Conservation (phyloP, 1,140 invertebrate genomes). For the Orussus abietinus region DNA sequence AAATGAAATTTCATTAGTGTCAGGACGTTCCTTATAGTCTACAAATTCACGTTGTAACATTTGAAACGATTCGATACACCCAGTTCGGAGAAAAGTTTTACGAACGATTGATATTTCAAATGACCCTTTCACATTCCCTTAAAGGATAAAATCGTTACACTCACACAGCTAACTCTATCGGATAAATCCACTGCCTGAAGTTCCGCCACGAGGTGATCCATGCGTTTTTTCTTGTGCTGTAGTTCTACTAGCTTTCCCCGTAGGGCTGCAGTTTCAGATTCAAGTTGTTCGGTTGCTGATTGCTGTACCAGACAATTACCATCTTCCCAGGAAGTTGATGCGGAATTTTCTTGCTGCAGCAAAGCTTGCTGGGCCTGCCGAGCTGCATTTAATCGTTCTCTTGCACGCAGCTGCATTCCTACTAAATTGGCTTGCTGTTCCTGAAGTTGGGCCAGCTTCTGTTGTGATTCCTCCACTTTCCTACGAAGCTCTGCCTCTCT, state of each 20-base stretch:
- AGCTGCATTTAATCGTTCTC: slow-evolving; percentile 41
- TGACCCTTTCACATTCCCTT: too few relatives aligned
- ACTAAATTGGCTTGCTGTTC: slow-evolving; percentile 43
- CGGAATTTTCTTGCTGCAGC: slow-evolving; percentile 30
- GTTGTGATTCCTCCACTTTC: slow-evolving; percentile 47
- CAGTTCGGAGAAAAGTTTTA: too few relatives aligned
- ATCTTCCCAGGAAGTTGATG: slow-evolving; percentile 13
- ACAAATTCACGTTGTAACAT: too few relatives aligned
- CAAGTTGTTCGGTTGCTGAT: slow-evolving; percentile 29
- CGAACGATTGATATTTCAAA: too few relatives aligned
- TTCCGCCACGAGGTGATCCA: slow-evolving; percentile 49
- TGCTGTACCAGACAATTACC: slow-evolving; percentile 14
- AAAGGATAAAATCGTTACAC: slow-evolving; percentile 18
- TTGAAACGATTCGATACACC: too few relatives aligned
- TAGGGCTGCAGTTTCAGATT: slow-evolving; percentile 38
- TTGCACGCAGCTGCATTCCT: slow-evolving; percentile 40
- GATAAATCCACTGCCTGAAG: slow-evolving; percentile 37
- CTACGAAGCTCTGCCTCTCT: slow-evolving; percentile 34
- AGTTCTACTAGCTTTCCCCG: slow-evolving; percentile 42
- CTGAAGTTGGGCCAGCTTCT: slow-evolving; percentile 40
- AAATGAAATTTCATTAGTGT: too few relatives aligned
- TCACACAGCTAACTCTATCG: slow-evolving; percentile 36
- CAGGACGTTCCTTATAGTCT: too few relatives aligned
- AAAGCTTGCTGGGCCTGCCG: slow-evolving; percentile 40
- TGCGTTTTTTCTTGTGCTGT: slow-evolving; percentile 46